Percentiles rank a stretch among this genome's conserved stretches.
Conservation (phyloP, 2,797 vertebrate genomes). For the Dallia pectoralis region DNA sequence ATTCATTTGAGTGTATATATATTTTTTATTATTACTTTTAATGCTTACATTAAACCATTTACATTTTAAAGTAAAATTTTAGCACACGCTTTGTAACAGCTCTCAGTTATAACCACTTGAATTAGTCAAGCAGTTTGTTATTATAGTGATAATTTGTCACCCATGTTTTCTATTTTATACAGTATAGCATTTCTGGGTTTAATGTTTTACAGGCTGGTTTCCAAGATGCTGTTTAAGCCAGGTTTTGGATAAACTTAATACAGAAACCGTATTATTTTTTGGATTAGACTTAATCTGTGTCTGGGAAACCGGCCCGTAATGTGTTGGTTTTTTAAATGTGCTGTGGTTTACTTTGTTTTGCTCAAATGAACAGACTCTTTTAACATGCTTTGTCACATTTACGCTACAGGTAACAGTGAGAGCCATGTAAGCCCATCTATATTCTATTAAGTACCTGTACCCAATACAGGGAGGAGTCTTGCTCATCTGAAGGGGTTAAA, state of each 20-base stretch:
- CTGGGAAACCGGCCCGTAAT: constrained; percentile 32
- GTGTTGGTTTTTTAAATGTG: constrained; percentile 73
- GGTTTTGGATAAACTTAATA: not conserved
- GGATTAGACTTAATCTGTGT: not conserved
- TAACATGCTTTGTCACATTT: constrained; percentile 99
- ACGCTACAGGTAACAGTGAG: constrained; percentile 99
- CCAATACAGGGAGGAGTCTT: constrained; percentile 96
- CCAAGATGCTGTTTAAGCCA: not conserved
- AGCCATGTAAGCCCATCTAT: constrained; percentile 99
- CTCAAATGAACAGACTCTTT: constrained; percentile 83
- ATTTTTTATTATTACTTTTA: too few relatives aligned
- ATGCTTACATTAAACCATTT: too few relatives aligned
- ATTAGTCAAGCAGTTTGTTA: not conserved
- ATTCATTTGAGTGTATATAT: constrained; percentile 22
- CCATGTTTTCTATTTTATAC: not conserved
- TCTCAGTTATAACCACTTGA: not conserved
- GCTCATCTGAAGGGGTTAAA: constrained; percentile 93
- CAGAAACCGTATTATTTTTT: not conserved
- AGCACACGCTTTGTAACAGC: not conserved
- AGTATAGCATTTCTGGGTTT: not conserved
- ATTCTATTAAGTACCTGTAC: constrained; percentile 98
- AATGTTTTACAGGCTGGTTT: constrained; percentile 42
- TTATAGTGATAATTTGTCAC: not conserved
- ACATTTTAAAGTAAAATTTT: constrained; percentile 25
- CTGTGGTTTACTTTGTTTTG: constrained; percentile 69